Evolutionary conservation across 2,797 vertebrate genomes (phyloP).

Genomic region (Gymnoscopelus braueri): DNA sequence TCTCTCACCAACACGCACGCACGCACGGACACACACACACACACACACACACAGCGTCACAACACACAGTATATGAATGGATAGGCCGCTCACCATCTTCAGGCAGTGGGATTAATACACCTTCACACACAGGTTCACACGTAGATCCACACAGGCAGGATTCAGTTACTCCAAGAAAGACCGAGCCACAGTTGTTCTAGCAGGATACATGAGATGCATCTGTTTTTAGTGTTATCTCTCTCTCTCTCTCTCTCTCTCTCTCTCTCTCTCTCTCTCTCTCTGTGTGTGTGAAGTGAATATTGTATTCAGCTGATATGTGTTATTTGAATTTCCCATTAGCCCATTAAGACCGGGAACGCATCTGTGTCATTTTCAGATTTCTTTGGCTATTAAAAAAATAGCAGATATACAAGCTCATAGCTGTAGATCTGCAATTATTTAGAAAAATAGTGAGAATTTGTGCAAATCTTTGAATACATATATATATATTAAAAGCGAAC

Average conservation of each 20-base stretch:
- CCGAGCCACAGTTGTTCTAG: conserved; percentile 54
- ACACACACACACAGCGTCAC: conserved; percentile 44
- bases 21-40: conserved; percentile 37
- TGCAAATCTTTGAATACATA: no score
- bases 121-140: conserved; percentile 32
- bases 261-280: conserved; percentile 24
- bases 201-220: conserved; percentile 70
- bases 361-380: no score
- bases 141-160: conserved; percentile 62
- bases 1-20: conserved; percentile 63
- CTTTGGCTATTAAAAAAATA: no score
- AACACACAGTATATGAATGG: conserved; percentile 27
- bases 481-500: no score
- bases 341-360: no score
- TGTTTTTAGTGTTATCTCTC: conserved; percentile 67
- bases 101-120: conserved; percentile 58
- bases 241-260: conserved; percentile 40
- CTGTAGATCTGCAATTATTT: no score
- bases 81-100: conserved; percentile 46
- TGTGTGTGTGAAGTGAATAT: conserved; percentile 65
- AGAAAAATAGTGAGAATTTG: no score
- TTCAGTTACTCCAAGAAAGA: conserved; percentile 23
- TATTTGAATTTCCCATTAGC: conserved; percentile 80
- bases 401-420: no score
- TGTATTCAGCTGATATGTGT: conserved; percentile 76